Evolutionary conservation across 2,888 invertebrate genomes (phyloP).

Genomic region (Creontiades dilutus): DNA sequence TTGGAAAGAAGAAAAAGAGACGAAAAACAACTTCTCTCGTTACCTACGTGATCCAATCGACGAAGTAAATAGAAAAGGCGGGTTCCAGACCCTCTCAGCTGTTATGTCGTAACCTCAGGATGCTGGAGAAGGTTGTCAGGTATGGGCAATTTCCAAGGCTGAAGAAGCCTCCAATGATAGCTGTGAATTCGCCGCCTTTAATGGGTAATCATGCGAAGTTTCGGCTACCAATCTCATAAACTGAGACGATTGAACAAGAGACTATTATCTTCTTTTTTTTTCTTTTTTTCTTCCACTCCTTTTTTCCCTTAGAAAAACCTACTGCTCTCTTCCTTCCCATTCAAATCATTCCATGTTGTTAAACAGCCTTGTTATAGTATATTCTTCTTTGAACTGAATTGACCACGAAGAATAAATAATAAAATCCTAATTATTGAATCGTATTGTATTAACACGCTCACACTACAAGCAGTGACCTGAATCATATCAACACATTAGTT

Average conservation of each 20-base stretch:
- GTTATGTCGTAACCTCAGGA: not conserved
- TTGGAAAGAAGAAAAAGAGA: not conserved
- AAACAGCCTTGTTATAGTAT: too few species aligned
- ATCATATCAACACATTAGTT: too few species aligned
- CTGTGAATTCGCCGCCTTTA: not conserved
- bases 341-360: too few species aligned
- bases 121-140: not conserved
- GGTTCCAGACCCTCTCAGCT: not conserved
- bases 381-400: too few species aligned
- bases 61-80: conserved; percentile 11
- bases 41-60: conserved; percentile 36
- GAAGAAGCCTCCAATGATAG: not conserved
- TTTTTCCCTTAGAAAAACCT: too few species aligned
- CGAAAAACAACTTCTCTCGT: conserved; percentile 28
- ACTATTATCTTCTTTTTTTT: too few species aligned
- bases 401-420: too few species aligned
- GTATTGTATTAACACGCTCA: too few species aligned
- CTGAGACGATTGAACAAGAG: not conserved
- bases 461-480: too few species aligned
- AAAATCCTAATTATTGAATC: too few species aligned
- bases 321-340: too few species aligned
- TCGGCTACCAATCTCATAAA: not conserved
- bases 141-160: not conserved
- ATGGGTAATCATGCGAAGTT: not conserved
- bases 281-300: too few species aligned